Evolutionary conservation across 2,888 invertebrate genomes (phyloP).

Genomic region (Habrosyne pyritoides): DNA sequence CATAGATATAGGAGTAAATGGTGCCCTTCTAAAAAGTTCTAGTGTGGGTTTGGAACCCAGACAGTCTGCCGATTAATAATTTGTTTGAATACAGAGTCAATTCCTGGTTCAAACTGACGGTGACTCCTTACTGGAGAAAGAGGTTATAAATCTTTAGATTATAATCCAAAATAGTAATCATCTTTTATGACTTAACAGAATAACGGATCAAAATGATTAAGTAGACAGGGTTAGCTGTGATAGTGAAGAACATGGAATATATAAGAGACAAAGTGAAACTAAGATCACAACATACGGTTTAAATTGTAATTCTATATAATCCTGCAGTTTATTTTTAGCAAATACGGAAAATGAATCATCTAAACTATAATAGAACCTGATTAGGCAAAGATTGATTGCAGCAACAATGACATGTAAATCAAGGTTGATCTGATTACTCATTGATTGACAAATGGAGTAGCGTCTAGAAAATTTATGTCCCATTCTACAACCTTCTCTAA

Average conservation of each 20-base stretch:
- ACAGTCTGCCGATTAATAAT: not conserved
- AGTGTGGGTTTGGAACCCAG: not conserved
- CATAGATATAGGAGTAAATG: not conserved
- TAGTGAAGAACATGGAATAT: no score
- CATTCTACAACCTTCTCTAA: not conserved
- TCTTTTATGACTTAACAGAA: no score
- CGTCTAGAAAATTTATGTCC: not conserved
- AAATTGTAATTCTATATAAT: no score
- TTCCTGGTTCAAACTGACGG: not conserved
- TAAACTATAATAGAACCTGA: conserved; percentile 2
- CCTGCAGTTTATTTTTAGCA: not conserved
- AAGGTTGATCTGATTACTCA: conserved; percentile 7
- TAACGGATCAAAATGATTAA: no score
- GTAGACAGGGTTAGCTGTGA: not conserved
- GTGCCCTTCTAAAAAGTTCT: not conserved
- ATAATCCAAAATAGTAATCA: no score
- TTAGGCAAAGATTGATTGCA: conserved; percentile 5
- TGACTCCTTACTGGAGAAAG: no score
- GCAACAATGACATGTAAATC: not conserved
- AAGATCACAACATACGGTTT: not conserved
- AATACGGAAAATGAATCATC: conserved; percentile 5
- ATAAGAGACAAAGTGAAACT: not conserved
- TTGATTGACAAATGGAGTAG: not conserved
- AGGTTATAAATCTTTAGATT: no score
- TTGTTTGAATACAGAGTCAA: not conserved